Evolutionary conservation across 2,797 vertebrate genomes (phyloP).

Genomic region (Pipistrellus nathusii): DNA sequence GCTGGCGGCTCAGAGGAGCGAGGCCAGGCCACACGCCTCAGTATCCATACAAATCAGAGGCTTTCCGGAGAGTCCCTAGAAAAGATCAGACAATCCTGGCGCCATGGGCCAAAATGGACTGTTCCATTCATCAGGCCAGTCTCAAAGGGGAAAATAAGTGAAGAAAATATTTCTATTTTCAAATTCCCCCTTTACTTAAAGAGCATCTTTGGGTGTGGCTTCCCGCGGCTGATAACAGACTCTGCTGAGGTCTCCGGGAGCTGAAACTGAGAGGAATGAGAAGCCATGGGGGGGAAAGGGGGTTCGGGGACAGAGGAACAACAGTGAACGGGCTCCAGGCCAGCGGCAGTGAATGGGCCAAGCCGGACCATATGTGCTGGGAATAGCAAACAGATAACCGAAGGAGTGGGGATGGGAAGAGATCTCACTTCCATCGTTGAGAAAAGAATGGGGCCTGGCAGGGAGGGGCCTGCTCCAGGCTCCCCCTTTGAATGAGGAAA

Average conservation of each 20-base stretch:
- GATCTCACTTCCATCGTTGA: not conserved
- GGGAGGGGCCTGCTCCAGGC: not conserved
- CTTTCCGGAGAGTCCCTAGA: not conserved
- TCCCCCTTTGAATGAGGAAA: not conserved
- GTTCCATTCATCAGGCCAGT: not conserved
- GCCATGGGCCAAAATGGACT: not conserved
- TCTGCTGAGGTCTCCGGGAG: not conserved
- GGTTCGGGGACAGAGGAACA: not conserved
- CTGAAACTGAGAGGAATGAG: not conserved
- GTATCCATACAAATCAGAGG: not conserved
- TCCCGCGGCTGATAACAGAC: not conserved
- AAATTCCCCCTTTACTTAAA: constrained; percentile 42
- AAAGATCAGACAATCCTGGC: not conserved
- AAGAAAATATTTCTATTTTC: not conserved
- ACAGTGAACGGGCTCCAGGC: not conserved
- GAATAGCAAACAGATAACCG: not conserved
- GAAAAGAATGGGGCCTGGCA: not conserved
- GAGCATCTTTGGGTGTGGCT: not conserved
- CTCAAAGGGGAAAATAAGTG: constrained; percentile 27
- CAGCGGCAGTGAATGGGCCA: not conserved
- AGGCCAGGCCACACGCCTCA: not conserved
- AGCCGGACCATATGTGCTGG: not conserved
- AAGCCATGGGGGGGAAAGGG: not conserved
- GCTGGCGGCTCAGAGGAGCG: not conserved
- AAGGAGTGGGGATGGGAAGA: no score